These are phyloP conservation scores for Parotia lawesii DNA, from an alignment of 2,113 vertebrate genomes.

Conservation along the genomic window DNA sequence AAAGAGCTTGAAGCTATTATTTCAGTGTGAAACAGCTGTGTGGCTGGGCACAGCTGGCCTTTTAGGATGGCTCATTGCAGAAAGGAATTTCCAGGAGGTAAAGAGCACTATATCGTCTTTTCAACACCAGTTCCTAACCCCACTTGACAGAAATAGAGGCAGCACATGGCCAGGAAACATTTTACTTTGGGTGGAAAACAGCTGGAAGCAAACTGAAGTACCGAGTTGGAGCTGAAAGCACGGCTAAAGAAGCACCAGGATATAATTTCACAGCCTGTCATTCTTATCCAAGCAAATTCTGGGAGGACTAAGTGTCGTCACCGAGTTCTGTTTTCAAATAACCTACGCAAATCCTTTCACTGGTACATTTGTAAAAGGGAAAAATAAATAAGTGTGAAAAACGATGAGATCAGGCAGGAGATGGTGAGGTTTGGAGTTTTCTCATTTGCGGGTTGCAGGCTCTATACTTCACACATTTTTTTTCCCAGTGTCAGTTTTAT, in stretches of 20 bases:
- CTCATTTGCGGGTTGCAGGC: background rate
- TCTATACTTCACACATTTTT: background rate
- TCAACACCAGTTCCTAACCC: slow-evolving; percentile 5
- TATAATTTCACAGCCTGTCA: background rate
- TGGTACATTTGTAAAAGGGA: background rate
- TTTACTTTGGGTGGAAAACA: background rate
- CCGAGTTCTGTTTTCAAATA: background rate
- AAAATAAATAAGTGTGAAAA: slow-evolving; percentile 22
- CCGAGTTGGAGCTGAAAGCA: background rate
- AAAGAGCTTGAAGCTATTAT: background rate
- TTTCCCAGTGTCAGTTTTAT: background rate
- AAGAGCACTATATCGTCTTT: background rate
- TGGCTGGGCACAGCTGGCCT: background rate
- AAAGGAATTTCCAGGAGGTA: slow-evolving; percentile 13
- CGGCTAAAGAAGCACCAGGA: background rate
- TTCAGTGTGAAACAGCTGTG: background rate
- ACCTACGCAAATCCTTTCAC: background rate
- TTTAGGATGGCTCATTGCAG: background rate
- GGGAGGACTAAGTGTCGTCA: background rate
- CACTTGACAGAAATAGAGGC: background rate
- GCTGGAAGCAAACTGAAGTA: background rate
- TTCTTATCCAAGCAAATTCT: background rate
- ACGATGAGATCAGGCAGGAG: background rate
- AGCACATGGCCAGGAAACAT: background rate
- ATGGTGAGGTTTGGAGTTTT: background rate